Evolutionary conservation across 2,797 vertebrate genomes (phyloP).

Genomic region (Sebastes paucispinis): DNA sequence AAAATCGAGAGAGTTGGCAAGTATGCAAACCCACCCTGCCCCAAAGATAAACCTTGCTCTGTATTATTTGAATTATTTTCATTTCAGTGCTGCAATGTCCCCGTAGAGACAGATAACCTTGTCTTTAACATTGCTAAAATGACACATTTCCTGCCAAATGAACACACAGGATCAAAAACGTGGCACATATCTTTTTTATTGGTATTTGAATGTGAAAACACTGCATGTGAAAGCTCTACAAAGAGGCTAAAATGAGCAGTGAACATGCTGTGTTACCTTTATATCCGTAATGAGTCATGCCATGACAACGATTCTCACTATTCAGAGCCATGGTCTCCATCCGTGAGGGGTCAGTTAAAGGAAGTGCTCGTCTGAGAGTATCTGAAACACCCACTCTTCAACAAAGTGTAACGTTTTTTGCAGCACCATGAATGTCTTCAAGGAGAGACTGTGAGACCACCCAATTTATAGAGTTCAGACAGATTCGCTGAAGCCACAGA

Average conservation of each 20-base stretch:
- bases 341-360: neutral
- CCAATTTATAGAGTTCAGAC: neutral
- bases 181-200: slow-evolving; percentile 3
- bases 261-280: neutral
- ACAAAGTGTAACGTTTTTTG: neutral
- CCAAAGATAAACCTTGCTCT: neutral
- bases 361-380: neutral
- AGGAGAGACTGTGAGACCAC: neutral
- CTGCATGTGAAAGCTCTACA: neutral
- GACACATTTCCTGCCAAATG: neutral
- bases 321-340: neutral
- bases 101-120: neutral
- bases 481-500: neutral
- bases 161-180: neutral
- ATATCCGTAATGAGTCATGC: neutral
- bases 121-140: neutral
- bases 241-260: neutral
- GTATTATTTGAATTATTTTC: neutral
- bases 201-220: neutral
- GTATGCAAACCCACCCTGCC: neutral
- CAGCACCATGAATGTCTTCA: neutral
- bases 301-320: neutral
- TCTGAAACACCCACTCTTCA: neutral
- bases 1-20: too few relatives aligned
- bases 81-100: neutral